Conservation (phyloP, 2,888 invertebrate genomes). For the Eristalis pertinax region DNA sequence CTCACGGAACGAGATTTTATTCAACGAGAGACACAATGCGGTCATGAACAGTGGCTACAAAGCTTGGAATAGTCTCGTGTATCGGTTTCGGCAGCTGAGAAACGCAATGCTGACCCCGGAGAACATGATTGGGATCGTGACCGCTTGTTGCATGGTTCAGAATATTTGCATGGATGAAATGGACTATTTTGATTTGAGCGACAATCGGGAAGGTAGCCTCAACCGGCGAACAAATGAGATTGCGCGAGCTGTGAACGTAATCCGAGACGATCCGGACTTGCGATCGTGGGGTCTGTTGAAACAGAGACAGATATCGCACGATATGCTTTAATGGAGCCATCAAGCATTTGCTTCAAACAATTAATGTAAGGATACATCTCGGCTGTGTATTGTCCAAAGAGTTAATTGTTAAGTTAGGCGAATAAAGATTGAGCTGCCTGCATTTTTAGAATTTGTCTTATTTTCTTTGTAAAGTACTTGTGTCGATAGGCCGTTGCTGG, state of each 20-base stretch:
- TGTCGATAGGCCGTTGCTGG: no score
- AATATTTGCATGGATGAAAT: conserved; percentile 34
- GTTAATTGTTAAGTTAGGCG: not conserved
- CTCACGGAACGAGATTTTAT: not conserved
- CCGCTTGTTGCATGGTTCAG: conserved; percentile 45
- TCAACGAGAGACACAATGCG: conserved; percentile 4
- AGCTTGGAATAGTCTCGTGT: not conserved
- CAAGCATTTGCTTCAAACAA: not conserved
- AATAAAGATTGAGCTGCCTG: not conserved
- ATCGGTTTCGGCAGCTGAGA: conserved; percentile 27
- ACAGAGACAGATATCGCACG: conserved; percentile 7
- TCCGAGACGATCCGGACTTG: conserved; percentile 9
- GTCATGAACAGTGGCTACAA: not conserved
- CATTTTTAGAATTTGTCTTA: not conserved
- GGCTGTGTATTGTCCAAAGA: not conserved
- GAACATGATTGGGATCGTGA: conserved; percentile 13
- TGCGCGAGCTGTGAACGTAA: not conserved
- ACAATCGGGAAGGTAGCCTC: not conserved
- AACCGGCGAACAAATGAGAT: not conserved
- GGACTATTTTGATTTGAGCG: conserved; percentile 6
- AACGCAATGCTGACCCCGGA: not conserved
- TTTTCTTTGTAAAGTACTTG: not conserved
- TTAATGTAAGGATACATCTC: not conserved
- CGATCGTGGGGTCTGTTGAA: conserved; percentile 37
- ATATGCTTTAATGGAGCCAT: not conserved